These are phyloP conservation scores for Tortricodes alternella DNA, from an alignment of 2,888 invertebrate species.

Conservation along the genomic window DNA sequence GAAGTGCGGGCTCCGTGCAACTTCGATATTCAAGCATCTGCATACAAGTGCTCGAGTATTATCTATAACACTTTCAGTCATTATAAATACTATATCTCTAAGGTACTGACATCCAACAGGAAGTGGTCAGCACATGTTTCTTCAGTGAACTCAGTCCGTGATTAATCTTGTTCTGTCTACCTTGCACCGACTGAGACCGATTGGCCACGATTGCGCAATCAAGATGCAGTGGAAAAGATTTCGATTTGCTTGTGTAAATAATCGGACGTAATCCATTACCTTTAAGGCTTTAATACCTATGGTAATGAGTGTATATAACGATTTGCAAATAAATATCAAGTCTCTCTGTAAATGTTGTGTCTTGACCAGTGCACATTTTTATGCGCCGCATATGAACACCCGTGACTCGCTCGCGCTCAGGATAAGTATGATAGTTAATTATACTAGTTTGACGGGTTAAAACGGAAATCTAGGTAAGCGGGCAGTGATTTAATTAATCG, in stretches of 20 bases:
- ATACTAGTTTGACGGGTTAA: conserved; percentile 63
- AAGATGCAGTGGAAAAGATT: conserved; percentile 22
- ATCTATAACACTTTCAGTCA: conserved; percentile 10
- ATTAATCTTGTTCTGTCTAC: conserved; percentile 40
- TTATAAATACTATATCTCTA: conserved; percentile 1
- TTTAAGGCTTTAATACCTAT: conserved; percentile 10
- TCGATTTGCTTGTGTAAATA: conserved; percentile 16
- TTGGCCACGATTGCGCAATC: conserved; percentile 34
- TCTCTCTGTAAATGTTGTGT: not conserved
- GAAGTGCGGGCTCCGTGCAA: conserved; percentile 4
- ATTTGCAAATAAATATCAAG: conserved; percentile 8
- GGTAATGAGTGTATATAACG: conserved; percentile 2
- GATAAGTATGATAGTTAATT: conserved; percentile 35
- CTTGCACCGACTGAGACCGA: conserved; percentile 28
- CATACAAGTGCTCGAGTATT: conserved; percentile 15
- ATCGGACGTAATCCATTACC: conserved; percentile 24
- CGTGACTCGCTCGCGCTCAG: not conserved
- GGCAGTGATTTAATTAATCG: conserved; percentile 68
- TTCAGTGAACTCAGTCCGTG: conserved; percentile 40
- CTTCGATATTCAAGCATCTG: conserved; percentile 14
- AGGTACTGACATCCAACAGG: conserved; percentile 35
- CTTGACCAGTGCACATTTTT: conserved; percentile 4
- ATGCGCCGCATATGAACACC: conserved; percentile 6
- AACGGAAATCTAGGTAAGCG: conserved; percentile 66
- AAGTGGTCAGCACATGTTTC: conserved; percentile 42